Evolutionary conservation across 2,888 invertebrate genomes (phyloP).

Genomic region (Ptilodon capucinus): DNA sequence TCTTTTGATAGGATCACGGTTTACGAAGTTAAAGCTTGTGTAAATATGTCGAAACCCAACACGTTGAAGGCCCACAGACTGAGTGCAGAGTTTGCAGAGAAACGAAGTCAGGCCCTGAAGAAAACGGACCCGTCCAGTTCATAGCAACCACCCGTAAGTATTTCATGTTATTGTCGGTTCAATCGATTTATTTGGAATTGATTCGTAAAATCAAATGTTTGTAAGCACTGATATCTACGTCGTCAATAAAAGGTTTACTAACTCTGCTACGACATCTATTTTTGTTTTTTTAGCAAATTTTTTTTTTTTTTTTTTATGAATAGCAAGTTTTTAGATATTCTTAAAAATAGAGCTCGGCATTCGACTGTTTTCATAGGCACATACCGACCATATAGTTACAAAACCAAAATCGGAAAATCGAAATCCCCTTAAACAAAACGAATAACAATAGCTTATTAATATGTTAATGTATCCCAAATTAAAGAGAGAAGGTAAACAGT

Average conservation of each 20-base stretch:
- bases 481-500: not conserved
- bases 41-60: constrained; percentile 75
- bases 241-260: not conserved
- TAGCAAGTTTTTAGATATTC: too few relatives aligned
- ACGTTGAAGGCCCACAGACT: constrained; percentile 77
- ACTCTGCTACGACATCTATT: too few relatives aligned
- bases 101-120: constrained; percentile 67
- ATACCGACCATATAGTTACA: too few relatives aligned
- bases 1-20: constrained; percentile 35
- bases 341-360: too few relatives aligned
- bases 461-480: constrained; percentile 18
- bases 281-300: too few relatives aligned
- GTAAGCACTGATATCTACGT: not conserved
- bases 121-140: constrained; percentile 69
- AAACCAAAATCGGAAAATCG: too few relatives aligned
- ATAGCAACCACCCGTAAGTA: constrained; percentile 80
- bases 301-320: too few relatives aligned
- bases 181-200: constrained; percentile 14
- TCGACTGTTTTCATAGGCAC: too few relatives aligned
- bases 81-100: constrained; percentile 77
- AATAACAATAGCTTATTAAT: constrained; percentile 31
- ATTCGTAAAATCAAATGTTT: not conserved
- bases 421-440: too few relatives aligned
- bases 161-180: constrained; percentile 13
- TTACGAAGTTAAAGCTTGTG: constrained; percentile 45